A percentile compares a stretch with the other conserved stretches of the same genome.
Evolutionary conservation across 1,140 invertebrate species (phyloP).

Genomic region (Bombus turneri): DNA sequence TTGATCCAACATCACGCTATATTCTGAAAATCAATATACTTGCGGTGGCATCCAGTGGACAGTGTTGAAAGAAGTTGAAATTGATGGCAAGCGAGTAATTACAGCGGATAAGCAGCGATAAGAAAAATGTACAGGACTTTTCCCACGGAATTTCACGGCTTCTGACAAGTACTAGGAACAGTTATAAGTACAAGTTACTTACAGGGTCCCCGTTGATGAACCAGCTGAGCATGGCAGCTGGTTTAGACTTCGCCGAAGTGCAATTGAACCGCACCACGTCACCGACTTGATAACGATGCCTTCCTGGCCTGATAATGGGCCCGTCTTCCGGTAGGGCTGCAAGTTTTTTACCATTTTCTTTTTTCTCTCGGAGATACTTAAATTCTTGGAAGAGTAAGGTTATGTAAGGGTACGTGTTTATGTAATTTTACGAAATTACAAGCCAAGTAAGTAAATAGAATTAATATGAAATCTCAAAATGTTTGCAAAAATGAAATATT

Average conservation of each 20-base stretch:
- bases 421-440: too few relatives aligned
- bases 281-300: constrained; percentile 86
- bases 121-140: neutral
- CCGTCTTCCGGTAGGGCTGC: constrained; percentile 87
- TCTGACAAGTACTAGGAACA: constrained; percentile 17
- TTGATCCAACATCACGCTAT: neutral
- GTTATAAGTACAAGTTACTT: constrained; percentile 67
- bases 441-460: too few relatives aligned
- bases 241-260: constrained; percentile 87
- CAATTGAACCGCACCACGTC: constrained; percentile 88
- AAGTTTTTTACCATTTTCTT: constrained; percentile 29
- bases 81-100: neutral
- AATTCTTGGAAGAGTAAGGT: neutral
- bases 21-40: constrained; percentile 9
- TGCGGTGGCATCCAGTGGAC: neutral
- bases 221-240: constrained; percentile 88
- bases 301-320: constrained; percentile 85
- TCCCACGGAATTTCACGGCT: constrained; percentile 38
- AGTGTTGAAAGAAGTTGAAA: neutral
- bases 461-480: too few relatives aligned
- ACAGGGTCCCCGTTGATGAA: constrained; percentile 89
- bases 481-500: too few relatives aligned
- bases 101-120: neutral
- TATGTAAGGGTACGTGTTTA: too few relatives aligned
- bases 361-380: too few relatives aligned